Percentiles rank a stretch among this genome's conserved stretches.
These are phyloP conservation scores for Helicoverpa assulta DNA, from an alignment of 2,888 invertebrate genomes.

Conservation along the genomic window DNA sequence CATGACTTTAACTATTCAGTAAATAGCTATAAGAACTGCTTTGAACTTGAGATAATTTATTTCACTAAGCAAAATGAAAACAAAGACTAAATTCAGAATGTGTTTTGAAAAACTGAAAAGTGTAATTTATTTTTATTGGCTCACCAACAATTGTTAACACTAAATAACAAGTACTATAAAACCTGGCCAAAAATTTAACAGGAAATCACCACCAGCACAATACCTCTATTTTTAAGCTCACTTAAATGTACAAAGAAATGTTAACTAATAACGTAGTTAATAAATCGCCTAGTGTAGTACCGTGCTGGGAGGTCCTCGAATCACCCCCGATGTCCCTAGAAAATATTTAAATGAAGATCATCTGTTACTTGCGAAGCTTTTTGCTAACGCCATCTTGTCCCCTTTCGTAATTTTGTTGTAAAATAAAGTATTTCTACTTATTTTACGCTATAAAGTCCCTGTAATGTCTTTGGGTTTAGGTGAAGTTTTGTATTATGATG, in stretches of 20 bases:
- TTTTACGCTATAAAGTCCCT: slow-evolving; percentile 59
- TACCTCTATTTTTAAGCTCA: too few relatives aligned
- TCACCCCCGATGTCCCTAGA: slow-evolving; percentile 60
- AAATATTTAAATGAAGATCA: slow-evolving; percentile 74
- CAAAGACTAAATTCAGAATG: neutral
- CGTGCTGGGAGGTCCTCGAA: slow-evolving; percentile 31
- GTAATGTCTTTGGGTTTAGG: slow-evolving; percentile 25
- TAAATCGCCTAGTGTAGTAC: slow-evolving; percentile 44
- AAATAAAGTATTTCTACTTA: slow-evolving; percentile 56
- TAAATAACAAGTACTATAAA: too few relatives aligned
- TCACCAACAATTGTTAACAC: too few relatives aligned
- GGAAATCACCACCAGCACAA: too few relatives aligned
- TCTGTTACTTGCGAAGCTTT: slow-evolving; percentile 70
- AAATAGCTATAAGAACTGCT: too few relatives aligned
- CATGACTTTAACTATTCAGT: too few relatives aligned
- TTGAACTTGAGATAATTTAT: too few relatives aligned
- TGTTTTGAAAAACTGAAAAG: neutral
- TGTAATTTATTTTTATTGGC: too few relatives aligned
- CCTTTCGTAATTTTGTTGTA: slow-evolving; percentile 62
- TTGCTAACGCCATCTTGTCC: slow-evolving; percentile 63
- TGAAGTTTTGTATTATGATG: slow-evolving; percentile 23
- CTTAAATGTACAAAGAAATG: too few relatives aligned
- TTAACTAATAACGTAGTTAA: neutral
- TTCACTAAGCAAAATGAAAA: neutral
- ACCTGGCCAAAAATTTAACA: too few relatives aligned